These are phyloP conservation scores for Tupaia tana DNA, from an alignment of 2,113 vertebrate species.

Conservation along the genomic window DNA sequence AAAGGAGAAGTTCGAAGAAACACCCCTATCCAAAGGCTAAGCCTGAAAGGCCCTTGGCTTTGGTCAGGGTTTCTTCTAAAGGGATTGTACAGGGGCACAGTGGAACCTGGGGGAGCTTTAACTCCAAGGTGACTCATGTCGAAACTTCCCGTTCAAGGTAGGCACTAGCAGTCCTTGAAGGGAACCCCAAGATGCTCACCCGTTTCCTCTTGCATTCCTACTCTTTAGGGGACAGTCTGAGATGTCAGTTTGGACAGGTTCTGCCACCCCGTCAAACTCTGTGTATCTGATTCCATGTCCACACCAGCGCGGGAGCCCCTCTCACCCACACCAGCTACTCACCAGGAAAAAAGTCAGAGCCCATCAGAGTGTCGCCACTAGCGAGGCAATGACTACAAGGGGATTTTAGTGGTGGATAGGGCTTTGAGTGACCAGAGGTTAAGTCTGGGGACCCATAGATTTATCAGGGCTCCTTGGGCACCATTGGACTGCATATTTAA, in stretches of 20 bases:
- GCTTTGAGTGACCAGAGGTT: neutral
- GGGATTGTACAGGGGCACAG: too few relatives aligned
- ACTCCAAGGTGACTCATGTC: neutral
- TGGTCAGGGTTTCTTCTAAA: neutral
- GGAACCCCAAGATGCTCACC: neutral
- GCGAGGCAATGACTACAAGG: neutral
- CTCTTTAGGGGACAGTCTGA: neutral
- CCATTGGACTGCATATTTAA: neutral
- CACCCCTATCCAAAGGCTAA: neutral
- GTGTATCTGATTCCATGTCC: accelerated
- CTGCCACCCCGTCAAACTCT: neutral
- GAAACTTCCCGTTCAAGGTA: neutral
- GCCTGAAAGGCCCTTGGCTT: neutral
- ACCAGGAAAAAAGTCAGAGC: neutral
- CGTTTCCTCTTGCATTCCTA: neutral
- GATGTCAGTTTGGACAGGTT: neutral
- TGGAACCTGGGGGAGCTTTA: neutral
- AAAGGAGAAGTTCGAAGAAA: neutral
- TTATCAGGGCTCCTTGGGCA: neutral
- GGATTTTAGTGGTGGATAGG: neutral
- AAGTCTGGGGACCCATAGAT: neutral
- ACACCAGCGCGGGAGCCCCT: neutral
- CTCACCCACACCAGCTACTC: neutral
- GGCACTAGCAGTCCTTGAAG: neutral
- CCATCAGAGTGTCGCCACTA: neutral